Evolutionary conservation across 2,888 invertebrate genomes (phyloP), one percentile per base, ranked within the genome.

Genomic region (Andrena flavipes): DNA sequence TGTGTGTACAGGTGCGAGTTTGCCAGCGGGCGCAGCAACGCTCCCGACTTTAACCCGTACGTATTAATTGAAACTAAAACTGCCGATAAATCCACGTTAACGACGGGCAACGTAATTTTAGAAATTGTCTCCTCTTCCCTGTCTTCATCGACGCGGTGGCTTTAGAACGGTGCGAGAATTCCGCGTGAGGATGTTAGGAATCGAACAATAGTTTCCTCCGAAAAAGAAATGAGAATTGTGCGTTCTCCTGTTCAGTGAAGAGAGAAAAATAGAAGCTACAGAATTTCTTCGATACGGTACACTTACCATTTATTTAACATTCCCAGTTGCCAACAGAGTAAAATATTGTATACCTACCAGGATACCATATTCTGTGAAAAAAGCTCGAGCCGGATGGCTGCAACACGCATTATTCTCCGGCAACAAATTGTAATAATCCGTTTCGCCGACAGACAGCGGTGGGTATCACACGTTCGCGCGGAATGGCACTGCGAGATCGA

Each of bases 401-500:
- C n/a, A 48, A 71, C 33, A 51, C 56, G 59, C 79, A 65, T 78
- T 80, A 79, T 63, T 42, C 49, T 5, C 23, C 56, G n/a, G 67
- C 73, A 63, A 67, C 67, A 80, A 80, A 80, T 80, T 80, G 80
- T 68, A 68, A 80, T 80, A 80, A 80, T 80, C 67, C 73, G 73
- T 80, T 68, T 42, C 73, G 73, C 35, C 33, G 80, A 42, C 59
- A 68, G 80, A 80, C 62, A 68, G 23, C 35, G 78, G 51, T 42
- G 69, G 20, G 29, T 79, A 67, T 62, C 72, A 48, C 72, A n/a
- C 51, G 64, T 49, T 8, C 48, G 2, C 8, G 35, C 16, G 20
- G 49, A 10, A 23, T 20, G 54, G 56, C 69, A 42, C 69, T 42
- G 79, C 30, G 79, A 65, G 64, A 81, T 81, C 81, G 80, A 81